These are phyloP conservation scores for Holacanthella duospinosa DNA, from an alignment of 2,888 invertebrate species.

Conservation along the genomic window DNA sequence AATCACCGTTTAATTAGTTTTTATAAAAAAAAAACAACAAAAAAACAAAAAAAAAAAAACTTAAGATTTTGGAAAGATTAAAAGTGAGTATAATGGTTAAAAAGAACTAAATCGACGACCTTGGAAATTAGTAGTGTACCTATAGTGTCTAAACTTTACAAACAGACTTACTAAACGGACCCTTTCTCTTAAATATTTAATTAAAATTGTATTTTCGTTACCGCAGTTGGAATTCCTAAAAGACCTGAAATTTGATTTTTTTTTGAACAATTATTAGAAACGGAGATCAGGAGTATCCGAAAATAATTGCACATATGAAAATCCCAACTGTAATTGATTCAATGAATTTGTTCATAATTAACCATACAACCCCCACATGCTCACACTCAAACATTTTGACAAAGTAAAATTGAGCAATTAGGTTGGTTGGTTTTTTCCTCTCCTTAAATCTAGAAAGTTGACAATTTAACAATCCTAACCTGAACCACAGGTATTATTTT, in stretches of 20 bases:
- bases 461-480: constrained; percentile 8
- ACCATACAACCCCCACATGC: background rate
- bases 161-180: too few species aligned
- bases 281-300: constrained; percentile 2
- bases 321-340: background rate
- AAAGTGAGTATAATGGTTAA: too few species aligned
- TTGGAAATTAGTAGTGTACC: too few species aligned
- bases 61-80: too few species aligned
- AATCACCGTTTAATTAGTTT: too few species aligned
- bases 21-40: too few species aligned
- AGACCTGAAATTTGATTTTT: background rate
- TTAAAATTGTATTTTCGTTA: too few species aligned
- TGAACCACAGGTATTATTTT: too few species aligned
- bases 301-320: constrained; percentile 3
- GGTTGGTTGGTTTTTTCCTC: constrained; percentile 13
- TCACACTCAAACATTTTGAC: constrained; percentile 7
- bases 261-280: background rate
- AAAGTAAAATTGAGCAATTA: constrained; percentile 26
- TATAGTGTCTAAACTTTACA: too few species aligned
- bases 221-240: background rate
- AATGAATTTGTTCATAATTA: background rate
- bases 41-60: too few species aligned
- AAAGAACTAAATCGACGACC: too few species aligned
- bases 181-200: too few species aligned
- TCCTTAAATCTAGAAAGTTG: background rate